Conservation (phyloP, 2,888 invertebrate species). For the Parascotia fuliginaria region DNA sequence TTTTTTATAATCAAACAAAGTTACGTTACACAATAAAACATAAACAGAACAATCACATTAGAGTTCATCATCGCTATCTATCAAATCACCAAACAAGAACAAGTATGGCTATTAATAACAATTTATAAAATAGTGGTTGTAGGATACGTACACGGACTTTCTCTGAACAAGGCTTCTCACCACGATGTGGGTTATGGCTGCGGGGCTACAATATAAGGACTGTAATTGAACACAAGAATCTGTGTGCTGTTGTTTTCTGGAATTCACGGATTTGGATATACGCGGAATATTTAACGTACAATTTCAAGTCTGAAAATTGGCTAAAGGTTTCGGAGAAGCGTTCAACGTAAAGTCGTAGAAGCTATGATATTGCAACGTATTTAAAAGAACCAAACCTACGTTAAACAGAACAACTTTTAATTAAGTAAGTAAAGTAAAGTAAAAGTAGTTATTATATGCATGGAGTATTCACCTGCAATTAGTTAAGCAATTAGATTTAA, state of each 20-base stretch:
- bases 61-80: conserved; percentile 14
- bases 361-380: too few species aligned
- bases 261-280: conserved; percentile 13
- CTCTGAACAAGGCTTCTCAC: conserved; percentile 42
- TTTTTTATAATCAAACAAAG: neutral
- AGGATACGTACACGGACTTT: conserved; percentile 50
- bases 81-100: conserved; percentile 39
- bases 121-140: conserved; percentile 56
- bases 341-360: neutral
- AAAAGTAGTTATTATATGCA: too few species aligned
- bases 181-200: conserved; percentile 30
- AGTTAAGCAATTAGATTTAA: too few species aligned
- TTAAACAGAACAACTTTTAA: too few species aligned
- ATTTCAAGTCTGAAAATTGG: too few species aligned
- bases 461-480: too few species aligned
- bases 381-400: too few species aligned
- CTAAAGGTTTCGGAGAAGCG: neutral
- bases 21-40: neutral
- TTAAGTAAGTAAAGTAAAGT: too few species aligned
- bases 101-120: conserved; percentile 56
- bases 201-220: conserved; percentile 34
- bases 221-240: conserved; percentile 29
- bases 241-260: conserved; percentile 20
- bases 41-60: conserved; percentile 1
- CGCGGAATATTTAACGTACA: too few species aligned